A percentile compares a stretch with the other conserved stretches of the same genome.
Conservation (phyloP, 2,888 invertebrate genomes). For the Crepidodera aurea region DNA sequence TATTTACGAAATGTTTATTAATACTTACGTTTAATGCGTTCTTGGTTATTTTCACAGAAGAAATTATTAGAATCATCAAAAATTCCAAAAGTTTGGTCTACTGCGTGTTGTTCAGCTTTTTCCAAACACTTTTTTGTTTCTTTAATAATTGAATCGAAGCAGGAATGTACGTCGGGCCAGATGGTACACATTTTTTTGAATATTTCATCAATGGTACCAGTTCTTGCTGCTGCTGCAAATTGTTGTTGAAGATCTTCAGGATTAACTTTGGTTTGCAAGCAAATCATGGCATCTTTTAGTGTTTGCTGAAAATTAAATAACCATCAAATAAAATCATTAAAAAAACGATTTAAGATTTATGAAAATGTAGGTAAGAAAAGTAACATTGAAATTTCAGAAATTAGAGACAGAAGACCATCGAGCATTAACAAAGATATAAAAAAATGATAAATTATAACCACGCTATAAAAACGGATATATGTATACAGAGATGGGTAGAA, state of each 20-base stretch:
- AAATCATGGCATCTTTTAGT: not conserved
- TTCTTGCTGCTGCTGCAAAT: not conserved
- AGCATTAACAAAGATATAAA: too few relatives aligned
- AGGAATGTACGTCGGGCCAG: slow-evolving; percentile 1
- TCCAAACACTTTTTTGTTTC: not conserved
- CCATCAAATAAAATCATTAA: too few relatives aligned
- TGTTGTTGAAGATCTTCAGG: not conserved
- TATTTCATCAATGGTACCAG: not conserved
- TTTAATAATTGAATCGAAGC: not conserved
- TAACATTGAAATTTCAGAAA: too few relatives aligned
- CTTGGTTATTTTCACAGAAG: slow-evolving; percentile 16
- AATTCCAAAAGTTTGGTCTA: not conserved
- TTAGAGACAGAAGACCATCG: too few relatives aligned
- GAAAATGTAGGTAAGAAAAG: too few relatives aligned
- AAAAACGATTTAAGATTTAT: too few relatives aligned
- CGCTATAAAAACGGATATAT: too few relatives aligned
- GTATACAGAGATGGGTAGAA: too few relatives aligned
- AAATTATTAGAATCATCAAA: not conserved
- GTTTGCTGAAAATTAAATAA: not conserved
- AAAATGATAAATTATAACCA: too few relatives aligned
- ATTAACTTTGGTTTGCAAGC: not conserved
- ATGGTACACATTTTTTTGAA: not conserved
- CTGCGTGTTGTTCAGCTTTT: not conserved
- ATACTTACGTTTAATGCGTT: slow-evolving; percentile 11
- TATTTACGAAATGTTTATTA: too few relatives aligned